These are phyloP conservation scores for Ardeotis arabs DNA, from an alignment of 2,113 vertebrate genomes.

Conservation along the genomic window DNA sequence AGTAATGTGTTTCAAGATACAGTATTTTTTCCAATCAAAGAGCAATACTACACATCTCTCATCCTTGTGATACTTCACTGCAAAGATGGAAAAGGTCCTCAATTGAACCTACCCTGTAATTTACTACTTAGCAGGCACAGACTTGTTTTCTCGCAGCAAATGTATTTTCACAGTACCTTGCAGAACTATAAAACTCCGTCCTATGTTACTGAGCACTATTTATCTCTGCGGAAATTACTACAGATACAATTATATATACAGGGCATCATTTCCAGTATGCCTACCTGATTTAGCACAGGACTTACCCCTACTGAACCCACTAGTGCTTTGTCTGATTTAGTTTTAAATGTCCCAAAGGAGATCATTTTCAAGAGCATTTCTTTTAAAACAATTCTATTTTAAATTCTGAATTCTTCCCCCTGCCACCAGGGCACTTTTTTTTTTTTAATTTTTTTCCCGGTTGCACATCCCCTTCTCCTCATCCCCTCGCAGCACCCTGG, in stretches of 20 bases:
- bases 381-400: fast-evolving
- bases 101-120: background rate
- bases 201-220: background rate
- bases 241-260: fast-evolving
- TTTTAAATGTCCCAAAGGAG: fast-evolving
- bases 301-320: fast-evolving
- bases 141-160: background rate
- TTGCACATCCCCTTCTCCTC: fast-evolving
- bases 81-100: background rate
- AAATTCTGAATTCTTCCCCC: background rate
- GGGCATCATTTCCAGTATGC: fast-evolving
- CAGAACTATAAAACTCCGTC: background rate
- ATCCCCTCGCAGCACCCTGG: fast-evolving
- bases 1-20: background rate
- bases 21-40: background rate
- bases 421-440: too few relatives aligned
- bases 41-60: background rate
- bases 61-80: background rate
- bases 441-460: too few relatives aligned
- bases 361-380: background rate
- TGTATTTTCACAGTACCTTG: background rate
- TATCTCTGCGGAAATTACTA: background rate
- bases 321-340: fast-evolving
- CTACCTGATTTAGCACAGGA: background rate
- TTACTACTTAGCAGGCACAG: background rate